A percentile compares a stretch with the other conserved stretches of the same genome.
These are phyloP conservation scores for Abramis brama DNA, from an alignment of 2,113 vertebrate genomes.

Conservation along the genomic window DNA sequence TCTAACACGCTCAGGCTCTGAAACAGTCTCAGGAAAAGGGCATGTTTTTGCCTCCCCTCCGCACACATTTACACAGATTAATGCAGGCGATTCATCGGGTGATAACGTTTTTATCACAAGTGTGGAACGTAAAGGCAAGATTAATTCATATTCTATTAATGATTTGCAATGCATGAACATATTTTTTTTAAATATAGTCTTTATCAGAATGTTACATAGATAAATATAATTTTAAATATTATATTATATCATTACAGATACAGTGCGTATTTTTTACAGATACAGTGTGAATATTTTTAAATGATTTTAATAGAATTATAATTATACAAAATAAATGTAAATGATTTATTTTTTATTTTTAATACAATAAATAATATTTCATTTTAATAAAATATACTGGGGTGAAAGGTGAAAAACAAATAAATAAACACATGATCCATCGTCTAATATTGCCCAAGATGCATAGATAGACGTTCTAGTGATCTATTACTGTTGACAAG, in stretches of 20 bases:
- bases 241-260: neutral
- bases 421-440: conserved; percentile 4
- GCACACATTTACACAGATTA: conserved; percentile 1
- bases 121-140: too few species aligned
- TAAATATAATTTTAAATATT: neutral
- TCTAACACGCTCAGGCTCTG: conserved; percentile 58
- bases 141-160: neutral
- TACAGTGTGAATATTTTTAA: too few species aligned
- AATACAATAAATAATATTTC: too few species aligned
- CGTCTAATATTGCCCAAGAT: neutral
- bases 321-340: too few species aligned
- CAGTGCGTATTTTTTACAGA: neutral
- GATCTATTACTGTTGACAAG: conserved; percentile 32
- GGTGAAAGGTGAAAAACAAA: neutral
- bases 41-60: conserved; percentile 2
- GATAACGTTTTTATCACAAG: neutral
- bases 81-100: neutral
- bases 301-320: too few species aligned
- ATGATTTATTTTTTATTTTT: too few species aligned
- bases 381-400: neutral
- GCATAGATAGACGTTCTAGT: neutral
- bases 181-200: neutral
- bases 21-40: conserved; percentile 14
- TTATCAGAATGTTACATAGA: neutral
- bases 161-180: neutral